A percentile compares a stretch with the other conserved stretches of the same genome.
Evolutionary conservation across 2,888 invertebrate species (phyloP).

Genomic region (Polydrusus pterygomalis): DNA sequence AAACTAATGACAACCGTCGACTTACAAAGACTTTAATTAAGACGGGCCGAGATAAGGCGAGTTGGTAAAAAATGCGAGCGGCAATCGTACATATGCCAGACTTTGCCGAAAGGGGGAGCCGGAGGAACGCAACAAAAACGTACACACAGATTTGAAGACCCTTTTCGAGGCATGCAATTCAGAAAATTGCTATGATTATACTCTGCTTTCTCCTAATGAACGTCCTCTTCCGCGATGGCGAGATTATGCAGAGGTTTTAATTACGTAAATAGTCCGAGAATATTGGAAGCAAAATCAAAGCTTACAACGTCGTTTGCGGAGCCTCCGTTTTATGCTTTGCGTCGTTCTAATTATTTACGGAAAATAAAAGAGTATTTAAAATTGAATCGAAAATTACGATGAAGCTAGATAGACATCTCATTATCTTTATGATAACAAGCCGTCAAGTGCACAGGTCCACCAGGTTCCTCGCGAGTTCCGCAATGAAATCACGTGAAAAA

Average conservation of each 20-base stretch:
- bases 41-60: constrained; percentile 64
- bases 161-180: constrained; percentile 59
- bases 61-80: constrained; percentile 62
- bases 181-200: constrained; percentile 63
- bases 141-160: constrained; percentile 60
- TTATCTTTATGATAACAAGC: too few species aligned
- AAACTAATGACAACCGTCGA: constrained; percentile 63
- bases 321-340: not conserved
- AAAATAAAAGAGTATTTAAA: not conserved
- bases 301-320: constrained; percentile 9
- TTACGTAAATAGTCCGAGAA: constrained; percentile 53
- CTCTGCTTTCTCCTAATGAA: constrained; percentile 61
- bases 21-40: constrained; percentile 66
- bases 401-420: too few species aligned
- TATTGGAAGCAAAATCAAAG: constrained; percentile 40
- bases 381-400: not conserved
- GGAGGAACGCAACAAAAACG: constrained; percentile 55
- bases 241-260: constrained; percentile 53
- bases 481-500: too few species aligned
- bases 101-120: constrained; percentile 43
- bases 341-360: constrained; percentile 11
- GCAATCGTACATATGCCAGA: constrained; percentile 63
- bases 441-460: too few species aligned
- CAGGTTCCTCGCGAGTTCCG: too few species aligned
- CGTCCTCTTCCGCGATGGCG: constrained; percentile 53